These are phyloP conservation scores for Hirudinaria manillensis DNA, from an alignment of 2,888 invertebrate genomes.

Conservation along the genomic window DNA sequence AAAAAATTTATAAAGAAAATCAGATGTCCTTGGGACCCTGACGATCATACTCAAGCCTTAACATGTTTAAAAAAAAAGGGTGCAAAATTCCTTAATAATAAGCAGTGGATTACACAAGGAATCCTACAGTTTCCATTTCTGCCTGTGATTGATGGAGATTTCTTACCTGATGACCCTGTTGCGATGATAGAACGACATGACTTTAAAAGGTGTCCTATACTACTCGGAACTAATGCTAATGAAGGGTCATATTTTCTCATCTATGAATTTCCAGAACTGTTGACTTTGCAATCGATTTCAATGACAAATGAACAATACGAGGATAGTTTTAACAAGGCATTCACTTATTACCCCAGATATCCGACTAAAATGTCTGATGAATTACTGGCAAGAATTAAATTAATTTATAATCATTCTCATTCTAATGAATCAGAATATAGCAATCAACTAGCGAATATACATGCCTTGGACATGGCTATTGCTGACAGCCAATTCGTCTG, in stretches of 20 bases:
- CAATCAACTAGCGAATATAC: constrained; percentile 74
- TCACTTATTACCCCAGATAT: constrained; percentile 63
- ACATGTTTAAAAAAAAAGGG: constrained; percentile 35
- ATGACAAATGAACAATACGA: constrained; percentile 74
- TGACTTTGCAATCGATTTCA: constrained; percentile 48
- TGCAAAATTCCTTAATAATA: constrained; percentile 35
- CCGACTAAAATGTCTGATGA: constrained; percentile 64
- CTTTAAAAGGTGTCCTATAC: constrained; percentile 84
- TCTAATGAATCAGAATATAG: constrained; percentile 83
- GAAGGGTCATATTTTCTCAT: constrained; percentile 87
- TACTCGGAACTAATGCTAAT: constrained; percentile 85
- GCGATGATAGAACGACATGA: constrained; percentile 70
- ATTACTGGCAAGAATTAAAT: constrained; percentile 66
- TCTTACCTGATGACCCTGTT: constrained; percentile 69
- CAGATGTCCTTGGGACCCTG: constrained; percentile 45
- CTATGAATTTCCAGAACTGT: constrained; percentile 65
- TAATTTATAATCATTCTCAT: constrained; percentile 69
- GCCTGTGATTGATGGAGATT: constrained; percentile 85
- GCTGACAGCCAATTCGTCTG: constrained; percentile 92
- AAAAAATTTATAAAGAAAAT: constrained; percentile 31
- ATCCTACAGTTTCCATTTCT: constrained; percentile 83
- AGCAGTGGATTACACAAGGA: constrained; percentile 50
- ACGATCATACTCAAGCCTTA: constrained; percentile 5
- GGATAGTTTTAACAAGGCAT: constrained; percentile 70
- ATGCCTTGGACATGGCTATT: constrained; percentile 82